Percentiles rank a stretch among this genome's conserved stretches.
phyloP scores from a whole-genome alignment of 2,888 invertebrate species.

The Aricia artaxerxes region DNA sequence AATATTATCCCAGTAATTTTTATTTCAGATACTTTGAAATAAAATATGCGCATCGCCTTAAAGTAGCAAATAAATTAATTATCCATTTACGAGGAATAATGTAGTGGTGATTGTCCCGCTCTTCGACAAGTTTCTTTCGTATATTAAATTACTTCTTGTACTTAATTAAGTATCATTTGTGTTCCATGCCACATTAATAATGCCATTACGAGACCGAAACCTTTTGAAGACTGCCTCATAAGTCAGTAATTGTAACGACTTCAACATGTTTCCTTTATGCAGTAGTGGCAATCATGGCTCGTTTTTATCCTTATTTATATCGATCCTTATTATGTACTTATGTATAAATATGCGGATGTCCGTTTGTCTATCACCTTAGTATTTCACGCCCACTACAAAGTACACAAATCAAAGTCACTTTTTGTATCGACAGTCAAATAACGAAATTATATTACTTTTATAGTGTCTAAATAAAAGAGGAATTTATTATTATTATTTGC shows the following conservation, averaged over 20 bases:
- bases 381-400: neutral
- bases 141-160: conserved; percentile 24
- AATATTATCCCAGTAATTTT: too few relatives aligned
- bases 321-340: neutral
- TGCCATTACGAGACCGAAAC: neutral
- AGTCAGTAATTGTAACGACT: conserved; percentile 19
- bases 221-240: neutral
- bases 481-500: neutral
- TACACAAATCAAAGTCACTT: neutral
- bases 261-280: neutral
- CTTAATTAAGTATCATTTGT: conserved; percentile 22
- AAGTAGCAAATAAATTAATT: conserved; percentile 19
- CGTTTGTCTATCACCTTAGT: neutral
- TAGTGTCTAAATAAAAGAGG: too few relatives aligned
- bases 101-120: neutral
- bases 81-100: conserved; percentile 17
- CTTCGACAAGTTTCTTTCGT: conserved; percentile 14
- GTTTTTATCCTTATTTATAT: neutral
- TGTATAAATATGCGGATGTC: neutral
- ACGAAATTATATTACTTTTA: too few relatives aligned
- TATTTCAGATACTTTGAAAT: too few relatives aligned
- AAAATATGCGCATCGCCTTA: neutral
- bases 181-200: conserved; percentile 15
- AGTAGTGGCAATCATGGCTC: neutral
- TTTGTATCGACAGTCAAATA: neutral